Base-by-base conservation (phyloP, 2,797 vertebrate species). In the Jordanella pulchra region DNA sequence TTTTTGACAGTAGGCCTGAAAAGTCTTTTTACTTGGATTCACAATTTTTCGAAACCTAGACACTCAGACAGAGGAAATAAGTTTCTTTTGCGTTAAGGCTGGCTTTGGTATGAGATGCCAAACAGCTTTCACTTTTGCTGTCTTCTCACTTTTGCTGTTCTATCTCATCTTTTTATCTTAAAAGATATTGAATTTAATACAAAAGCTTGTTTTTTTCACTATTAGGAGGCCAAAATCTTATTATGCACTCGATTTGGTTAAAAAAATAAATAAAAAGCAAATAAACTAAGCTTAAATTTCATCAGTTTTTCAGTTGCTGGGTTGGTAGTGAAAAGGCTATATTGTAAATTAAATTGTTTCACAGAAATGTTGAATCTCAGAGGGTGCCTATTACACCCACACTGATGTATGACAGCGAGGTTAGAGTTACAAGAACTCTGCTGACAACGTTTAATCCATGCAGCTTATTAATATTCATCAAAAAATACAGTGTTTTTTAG, bases 381-480 rank as follows among this genome's bases (percentile, higher is more conserved):
- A 71, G 58, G 30, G 69, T 64, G 67, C 27, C 67, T 61, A 83
- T 82, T 76, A 76, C 78, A 64, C 72, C 53, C 76, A 75, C 76
- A 0, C 53, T 65, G 39, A 53, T 77, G 81, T 84, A 76, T 84
- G 80, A 86, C 75, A 83, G 71, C 12, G 75, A 84, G 78, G 78
- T 85, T 72, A 56, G 50, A 76, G 60, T 73, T 67, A 70, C 69
- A 28, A 71, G 50, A 83, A 69, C 77, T 74, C 53, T 45, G 39
- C 76, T 82, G 74, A 56, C 77, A 78, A 58, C 28, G 60, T 78
- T 85, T 80, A 63, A 73, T 82, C 61, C 58, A 67, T 69, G 30
- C 44, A 65, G 28, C 55, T 42, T 81, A 82, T 77, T 86, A 47
- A 82, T 84, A 89, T 87, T 86, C 77, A 81, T 35, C 48, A 77